A percentile compares a stretch with the other conserved stretches of the same genome.
Evolutionary conservation across 2,113 vertebrate genomes (phyloP).

Genomic region (Lycaon pictus): DNA sequence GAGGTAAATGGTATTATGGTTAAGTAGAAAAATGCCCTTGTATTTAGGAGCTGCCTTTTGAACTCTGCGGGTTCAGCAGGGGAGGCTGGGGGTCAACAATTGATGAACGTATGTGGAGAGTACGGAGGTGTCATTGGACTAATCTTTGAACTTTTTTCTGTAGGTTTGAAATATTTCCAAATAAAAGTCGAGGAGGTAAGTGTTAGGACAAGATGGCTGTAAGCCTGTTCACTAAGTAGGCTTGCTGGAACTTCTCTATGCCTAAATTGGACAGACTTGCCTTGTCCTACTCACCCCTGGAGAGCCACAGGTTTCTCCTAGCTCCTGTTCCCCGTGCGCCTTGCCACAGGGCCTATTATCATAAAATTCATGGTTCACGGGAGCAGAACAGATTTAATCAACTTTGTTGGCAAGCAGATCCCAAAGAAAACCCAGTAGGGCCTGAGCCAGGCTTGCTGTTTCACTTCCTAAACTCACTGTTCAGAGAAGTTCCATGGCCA

Average conservation of each 20-base stretch:
- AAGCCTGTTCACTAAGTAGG: neutral
- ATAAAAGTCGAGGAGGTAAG: neutral
- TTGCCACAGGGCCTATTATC: neutral
- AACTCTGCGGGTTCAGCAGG: neutral
- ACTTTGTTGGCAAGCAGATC: neutral
- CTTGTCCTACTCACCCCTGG: neutral
- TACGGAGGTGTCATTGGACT: neutral
- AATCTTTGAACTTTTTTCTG: neutral
- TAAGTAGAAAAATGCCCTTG: neutral
- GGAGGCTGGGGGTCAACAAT: neutral
- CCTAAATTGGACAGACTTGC: neutral
- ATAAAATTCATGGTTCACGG: neutral
- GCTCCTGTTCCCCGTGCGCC: neutral
- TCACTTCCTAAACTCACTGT: neutral
- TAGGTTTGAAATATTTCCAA: neutral
- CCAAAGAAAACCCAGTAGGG: neutral
- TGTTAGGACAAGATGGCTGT: neutral
- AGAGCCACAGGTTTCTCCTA: neutral
- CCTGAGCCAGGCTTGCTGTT: neutral
- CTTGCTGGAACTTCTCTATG: neutral
- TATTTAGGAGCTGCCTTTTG: neutral
- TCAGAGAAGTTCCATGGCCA: neutral
- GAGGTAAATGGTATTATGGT: neutral
- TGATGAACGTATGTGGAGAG: neutral
- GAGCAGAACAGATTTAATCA: neutral